Conservation (phyloP, 2,888 invertebrate genomes). For the Brachyopa scutellaris region DNA sequence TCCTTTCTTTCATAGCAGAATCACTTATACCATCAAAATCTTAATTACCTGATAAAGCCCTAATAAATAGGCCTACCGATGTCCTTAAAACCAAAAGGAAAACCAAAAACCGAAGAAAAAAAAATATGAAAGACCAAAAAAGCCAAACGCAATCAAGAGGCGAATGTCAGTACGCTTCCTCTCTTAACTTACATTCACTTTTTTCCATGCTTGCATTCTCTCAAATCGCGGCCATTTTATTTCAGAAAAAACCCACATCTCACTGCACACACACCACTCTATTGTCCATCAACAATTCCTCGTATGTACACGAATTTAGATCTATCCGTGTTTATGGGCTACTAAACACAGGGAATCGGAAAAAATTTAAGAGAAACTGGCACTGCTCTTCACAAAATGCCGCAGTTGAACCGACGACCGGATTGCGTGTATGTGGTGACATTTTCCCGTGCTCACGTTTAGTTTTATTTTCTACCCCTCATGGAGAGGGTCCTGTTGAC, state of each 20-base stretch:
- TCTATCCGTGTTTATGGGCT: constrained; percentile 32
- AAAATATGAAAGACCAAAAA: constrained; percentile 22
- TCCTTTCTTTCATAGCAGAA: too few species aligned
- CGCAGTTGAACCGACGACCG: constrained; percentile 32
- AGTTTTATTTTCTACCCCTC: constrained; percentile 76
- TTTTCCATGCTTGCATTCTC: constrained; percentile 42
- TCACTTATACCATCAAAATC: too few species aligned
- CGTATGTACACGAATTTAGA: constrained; percentile 52
- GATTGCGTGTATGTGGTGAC: constrained; percentile 74
- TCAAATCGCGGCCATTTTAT: constrained; percentile 62
- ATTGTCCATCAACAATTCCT: neutral
- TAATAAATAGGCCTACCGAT: neutral
- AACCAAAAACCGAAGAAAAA: too few species aligned
- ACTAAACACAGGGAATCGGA: constrained; percentile 10
- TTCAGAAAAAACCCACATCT: constrained; percentile 36
- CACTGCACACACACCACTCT: constrained; percentile 3
- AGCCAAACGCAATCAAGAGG: constrained; percentile 47
- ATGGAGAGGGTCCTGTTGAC: constrained; percentile 73
- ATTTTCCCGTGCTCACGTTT: constrained; percentile 73
- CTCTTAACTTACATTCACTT: constrained; percentile 54
- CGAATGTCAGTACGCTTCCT: constrained; percentile 1
- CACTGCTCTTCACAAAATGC: neutral
- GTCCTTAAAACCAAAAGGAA: constrained; percentile 18
- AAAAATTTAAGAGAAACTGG: constrained; percentile 45
- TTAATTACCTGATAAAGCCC: too few species aligned